Evolutionary conservation across 2,797 vertebrate genomes (phyloP), one percentile per base, ranked within the genome.

Genomic region (Fistularia commersonii): DNA sequence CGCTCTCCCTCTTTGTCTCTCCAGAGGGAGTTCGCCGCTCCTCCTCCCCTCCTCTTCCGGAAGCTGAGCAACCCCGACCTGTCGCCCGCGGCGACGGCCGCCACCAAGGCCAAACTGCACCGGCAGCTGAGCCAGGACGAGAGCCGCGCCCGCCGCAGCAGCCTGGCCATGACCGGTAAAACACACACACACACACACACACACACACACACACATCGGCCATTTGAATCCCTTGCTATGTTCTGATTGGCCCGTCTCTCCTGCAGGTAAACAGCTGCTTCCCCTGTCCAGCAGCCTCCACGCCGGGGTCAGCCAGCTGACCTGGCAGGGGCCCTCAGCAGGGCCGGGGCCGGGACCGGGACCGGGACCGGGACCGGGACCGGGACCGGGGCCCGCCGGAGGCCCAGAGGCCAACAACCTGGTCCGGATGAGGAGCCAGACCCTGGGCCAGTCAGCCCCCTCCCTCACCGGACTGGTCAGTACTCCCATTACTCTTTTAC

Each of bases 21-120:
- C 1, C 77, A 95, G 94, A 93, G 91, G 78, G 85, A 93, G 69
- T 77, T 90, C 72, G 77, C 85, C 0, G 88, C 87, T 45, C 87
- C 93, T 1, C 87, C 93, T 76, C 89, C 92, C 0, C 87, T 98
- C 76, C 90, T 93, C 6, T 97, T 94, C 83, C 91, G 96, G 79
- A 98, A 98, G 78, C 86, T 98, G 68, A 98, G 96, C 77, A 98
- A 98, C 77, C 96, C 96, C 11, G 96, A 98, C 88, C 92, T 98
- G 74, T 91, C 92, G 48, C 90, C 93, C 3, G 92, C 93, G 7
- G 82, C 92, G 48, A 91, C 83, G 89, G 88, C 92, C 7, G 79
- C 88, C 45, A 93, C 82, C 13, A 98, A 96, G 82, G 88, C 88
- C 74, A 98, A 97, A 66, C 90, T 98, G 48, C 93, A 96, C 50